Conservation (phyloP, 2,888 invertebrate genomes). For the Plusia festucae region DNA sequence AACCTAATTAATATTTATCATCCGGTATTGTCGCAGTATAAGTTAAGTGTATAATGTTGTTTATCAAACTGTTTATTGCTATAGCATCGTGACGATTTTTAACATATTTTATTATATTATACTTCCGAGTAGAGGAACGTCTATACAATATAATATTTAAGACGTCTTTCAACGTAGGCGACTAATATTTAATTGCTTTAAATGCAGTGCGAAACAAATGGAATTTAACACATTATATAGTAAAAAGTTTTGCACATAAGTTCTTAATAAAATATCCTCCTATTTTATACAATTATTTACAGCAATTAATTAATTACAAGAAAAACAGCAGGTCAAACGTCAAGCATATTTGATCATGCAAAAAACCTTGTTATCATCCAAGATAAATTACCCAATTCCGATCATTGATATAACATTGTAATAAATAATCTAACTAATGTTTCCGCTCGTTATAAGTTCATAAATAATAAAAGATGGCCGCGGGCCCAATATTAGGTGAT, state of each 20-base stretch:
- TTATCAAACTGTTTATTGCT: slow-evolving; percentile 17
- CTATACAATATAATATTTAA: slow-evolving; percentile 14
- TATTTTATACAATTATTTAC: background rate
- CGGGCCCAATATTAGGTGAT: slow-evolving; percentile 18
- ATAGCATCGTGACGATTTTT: slow-evolving; percentile 22
- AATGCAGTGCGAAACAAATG: too few species aligned
- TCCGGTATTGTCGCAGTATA: background rate
- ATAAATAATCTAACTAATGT: slow-evolving; percentile 17
- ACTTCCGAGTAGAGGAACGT: slow-evolving; percentile 36
- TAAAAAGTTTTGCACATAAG: too few species aligned
- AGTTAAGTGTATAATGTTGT: background rate
- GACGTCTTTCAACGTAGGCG: background rate
- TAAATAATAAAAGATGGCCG: slow-evolving; percentile 13
- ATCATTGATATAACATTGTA: slow-evolving; percentile 11
- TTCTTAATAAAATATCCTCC: background rate
- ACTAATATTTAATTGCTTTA: background rate
- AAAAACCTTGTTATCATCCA: slow-evolving; percentile 7
- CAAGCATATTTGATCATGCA: slow-evolving; percentile 16
- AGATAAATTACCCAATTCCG: slow-evolving; percentile 3
- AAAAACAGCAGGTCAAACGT: slow-evolving; percentile 2
- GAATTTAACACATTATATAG: too few species aligned
- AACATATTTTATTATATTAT: slow-evolving; percentile 29
- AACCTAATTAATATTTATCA: background rate
- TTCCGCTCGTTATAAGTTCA: slow-evolving; percentile 8
- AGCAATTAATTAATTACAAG: background rate